phyloP scores from a whole-genome alignment of 2,797 vertebrate genomes.

The Macropodus opercularis region DNA sequence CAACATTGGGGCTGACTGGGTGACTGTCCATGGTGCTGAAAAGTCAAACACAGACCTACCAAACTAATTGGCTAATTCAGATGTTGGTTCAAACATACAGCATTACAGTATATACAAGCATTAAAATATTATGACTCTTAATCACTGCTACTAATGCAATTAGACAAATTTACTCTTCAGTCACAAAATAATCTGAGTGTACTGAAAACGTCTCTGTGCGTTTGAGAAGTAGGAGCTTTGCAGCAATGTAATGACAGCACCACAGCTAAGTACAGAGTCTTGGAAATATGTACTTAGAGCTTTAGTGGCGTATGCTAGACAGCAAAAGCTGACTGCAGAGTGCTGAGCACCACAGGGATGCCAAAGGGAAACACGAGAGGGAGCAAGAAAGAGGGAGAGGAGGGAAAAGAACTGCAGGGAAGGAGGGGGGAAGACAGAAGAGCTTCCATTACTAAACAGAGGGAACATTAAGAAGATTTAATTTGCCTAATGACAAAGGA shows the following conservation, averaged over 20 bases:
- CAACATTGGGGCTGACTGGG: neutral
- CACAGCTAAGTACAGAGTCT: conserved; percentile 69
- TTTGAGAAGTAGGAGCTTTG: conserved; percentile 48
- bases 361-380: conserved; percentile 65
- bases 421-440: conserved; percentile 53
- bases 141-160: neutral
- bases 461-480: conserved; percentile 74
- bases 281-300: conserved; percentile 73
- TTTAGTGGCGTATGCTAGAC: conserved; percentile 70
- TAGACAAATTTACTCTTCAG: neutral
- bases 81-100: neutral
- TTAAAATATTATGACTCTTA: neutral
- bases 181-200: conserved; percentile 19
- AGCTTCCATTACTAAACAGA: conserved; percentile 71
- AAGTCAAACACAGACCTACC: neutral
- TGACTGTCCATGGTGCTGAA: conserved; percentile 36
- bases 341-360: conserved; percentile 66
- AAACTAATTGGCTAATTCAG: neutral
- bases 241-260: conserved; percentile 73
- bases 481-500: conserved; percentile 74
- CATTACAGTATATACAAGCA: no score
- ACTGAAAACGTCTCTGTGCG: conserved; percentile 24
- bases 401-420: conserved; percentile 13
- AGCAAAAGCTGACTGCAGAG: conserved; percentile 71
- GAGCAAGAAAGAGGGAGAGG: conserved; percentile 47